Evolutionary conservation across 2,888 invertebrate genomes (phyloP), one percentile per base, ranked within the genome.

Genomic region (Pyrochroa serraticornis): DNA sequence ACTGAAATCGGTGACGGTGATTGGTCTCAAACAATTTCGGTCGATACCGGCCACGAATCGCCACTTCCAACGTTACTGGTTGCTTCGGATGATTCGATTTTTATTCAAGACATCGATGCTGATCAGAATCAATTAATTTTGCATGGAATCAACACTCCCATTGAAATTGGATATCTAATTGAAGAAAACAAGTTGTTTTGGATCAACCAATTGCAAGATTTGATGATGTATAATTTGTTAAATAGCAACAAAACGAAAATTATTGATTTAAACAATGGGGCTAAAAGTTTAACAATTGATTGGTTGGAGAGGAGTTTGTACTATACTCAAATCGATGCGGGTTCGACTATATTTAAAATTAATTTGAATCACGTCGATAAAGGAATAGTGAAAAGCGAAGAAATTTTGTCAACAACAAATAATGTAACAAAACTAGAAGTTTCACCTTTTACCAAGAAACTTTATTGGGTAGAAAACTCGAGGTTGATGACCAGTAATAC

Each of bases 271-370:
- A 82, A 83, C 32, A 83, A 83, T n/a, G 83, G 83, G 31, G 85
- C 85, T 0, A 76, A 85, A 7, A 87, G 90, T 58, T 78, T 96
- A 22, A 87, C 91, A 1, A 83, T 93, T 0, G 95, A 97, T 78
- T 97, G 96, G 96, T 85, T 96, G 38, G 87, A 90, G 44, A 84
- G 94, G 44, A 87, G 88, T 41, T 80, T 96, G 5, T 96, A 92
- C 75, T 94, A 93, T 87, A 84, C 89, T 0, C 93, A 93, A 77
- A 63, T 54, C 14, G 62, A 68, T 36, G 68, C 66, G 52, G 81
- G 82, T 64, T 83, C 83, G 55, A 83, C 84, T 0, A 81, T 90
- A 22, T 86, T 87, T 70, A 84, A 86, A 61, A 80, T 91, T 3
- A 87, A 91, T 72, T 76, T 92, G 13, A 88, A 86, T 59, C 79